Base-by-base conservation (phyloP, 2,113 vertebrate genomes). In the Pangasianodon hypophthalmus region DNA sequence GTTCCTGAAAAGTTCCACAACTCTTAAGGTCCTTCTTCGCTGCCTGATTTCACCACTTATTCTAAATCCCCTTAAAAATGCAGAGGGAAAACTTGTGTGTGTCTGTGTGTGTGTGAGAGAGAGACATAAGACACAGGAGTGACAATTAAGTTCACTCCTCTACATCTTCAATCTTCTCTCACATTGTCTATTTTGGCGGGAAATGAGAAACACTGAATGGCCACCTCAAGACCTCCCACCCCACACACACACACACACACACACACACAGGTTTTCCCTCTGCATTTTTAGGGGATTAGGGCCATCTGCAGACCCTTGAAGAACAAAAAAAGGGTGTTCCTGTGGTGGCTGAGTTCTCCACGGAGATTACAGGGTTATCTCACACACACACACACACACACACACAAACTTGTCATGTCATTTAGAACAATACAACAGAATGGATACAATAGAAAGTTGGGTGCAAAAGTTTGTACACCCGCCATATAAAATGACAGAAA, bases 251-350 rank as follows among this genome's bases (percentile, higher is more conserved):
- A 71, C 85, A 85, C 64, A 73, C 83, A 81, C 73, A 83, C 71
- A 71, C 73, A 82, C 88, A 54, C 87, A 69, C 67, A 48, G 24
- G 62, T 95, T 95, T 95, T 95, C 94, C 92, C 94, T 94, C 93
- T 67, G 60, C 95, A 93, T 96, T 96, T 95, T 94, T 94, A 96
- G 90, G 94, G 95, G 95, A 96, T 96, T 96, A 96, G 91, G 94
- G 94, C 96, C 95, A 96, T 96, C 96, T 96, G 96, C 95, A 96
- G 93, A 92, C 95, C 93, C 96, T 96, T 92, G 92, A 96, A 91
- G 93, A 94, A 96, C 95, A 96, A 96, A 96, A 94, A 52, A 90
- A 93, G 89, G 91, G 91, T 93, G 91, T 91, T 92, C 67, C 71
- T 91, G 73, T 77, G 71, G 86, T 88, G 69, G 52, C 86, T 32